These are phyloP conservation scores for Dynastes tityus DNA, from an alignment of 2,888 invertebrate genomes.

Conservation along the genomic window DNA sequence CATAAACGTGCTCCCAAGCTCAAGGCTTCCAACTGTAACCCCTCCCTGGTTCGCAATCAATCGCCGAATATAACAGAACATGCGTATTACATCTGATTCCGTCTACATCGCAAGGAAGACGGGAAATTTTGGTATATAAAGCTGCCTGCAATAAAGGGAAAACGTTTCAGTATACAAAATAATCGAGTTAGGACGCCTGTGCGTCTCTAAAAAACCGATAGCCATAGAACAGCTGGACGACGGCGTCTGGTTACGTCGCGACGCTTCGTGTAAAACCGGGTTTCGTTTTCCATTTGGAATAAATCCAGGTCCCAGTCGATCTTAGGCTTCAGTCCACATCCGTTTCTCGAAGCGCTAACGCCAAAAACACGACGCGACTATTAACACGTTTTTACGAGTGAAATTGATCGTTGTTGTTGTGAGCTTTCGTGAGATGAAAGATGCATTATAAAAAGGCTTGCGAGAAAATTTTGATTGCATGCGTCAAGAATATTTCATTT, in stretches of 20 bases:
- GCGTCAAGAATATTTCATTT: slow-evolving; percentile 56
- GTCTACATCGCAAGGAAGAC: not conserved
- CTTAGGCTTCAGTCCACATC: slow-evolving; percentile 34
- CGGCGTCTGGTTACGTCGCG: slow-evolving; percentile 13
- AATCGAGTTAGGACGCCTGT: not conserved
- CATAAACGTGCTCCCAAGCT: not conserved
- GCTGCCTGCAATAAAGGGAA: not conserved
- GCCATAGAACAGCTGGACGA: not conserved
- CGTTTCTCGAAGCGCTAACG: not conserved
- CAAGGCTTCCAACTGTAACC: not conserved
- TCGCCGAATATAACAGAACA: not conserved
- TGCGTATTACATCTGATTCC: not conserved
- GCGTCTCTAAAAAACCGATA: not conserved
- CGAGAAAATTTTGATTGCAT: slow-evolving; percentile 49
- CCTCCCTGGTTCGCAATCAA: not conserved
- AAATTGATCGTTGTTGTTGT: not conserved
- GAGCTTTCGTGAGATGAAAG: slow-evolving; percentile 37
- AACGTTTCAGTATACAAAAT: not conserved
- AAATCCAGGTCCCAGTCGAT: slow-evolving; percentile 26
- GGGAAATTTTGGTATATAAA: not conserved
- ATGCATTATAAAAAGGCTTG: slow-evolving; percentile 52
- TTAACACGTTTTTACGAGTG: not conserved
- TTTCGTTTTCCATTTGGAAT: slow-evolving; percentile 41
- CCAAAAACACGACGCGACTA: not conserved
- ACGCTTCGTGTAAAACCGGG: slow-evolving; percentile 8